Evolutionary conservation across 2,113 vertebrate species (phyloP), one percentile per base, ranked within the genome.

Genomic region (Haliaeetus leucogaster): DNA sequence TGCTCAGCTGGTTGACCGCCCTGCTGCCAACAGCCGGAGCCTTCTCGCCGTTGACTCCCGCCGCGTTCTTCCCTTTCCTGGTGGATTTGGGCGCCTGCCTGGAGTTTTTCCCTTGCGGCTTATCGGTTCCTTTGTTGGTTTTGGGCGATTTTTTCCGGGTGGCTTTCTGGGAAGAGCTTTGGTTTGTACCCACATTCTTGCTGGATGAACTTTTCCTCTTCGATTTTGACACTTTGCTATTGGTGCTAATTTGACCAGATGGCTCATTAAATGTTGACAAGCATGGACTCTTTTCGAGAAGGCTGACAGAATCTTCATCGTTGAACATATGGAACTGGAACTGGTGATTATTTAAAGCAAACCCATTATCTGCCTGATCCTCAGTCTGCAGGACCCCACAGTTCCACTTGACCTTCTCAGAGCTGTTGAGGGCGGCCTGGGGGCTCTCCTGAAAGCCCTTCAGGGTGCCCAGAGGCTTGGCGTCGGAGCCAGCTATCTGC

Each of bases 311-410:
- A 97, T 99, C 99, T 91, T 99, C 99, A 95, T 99, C 98, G 47
- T 99, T 99, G 97, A 99, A 99, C 98, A 98, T 99, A 98, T 99
- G 99, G 96, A 99, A 98, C 90, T 99, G 99, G 98, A 99, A 99
- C 92, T 99, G 99, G 83, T 99, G 98, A 96, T 98, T 99, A 98
- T 99, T 99, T 96, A 99, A 98, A 89, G 98, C 96, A 97, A 99
- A 99, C 76, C 98, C 97, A 97, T 98, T 98, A 97, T 98, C 98
- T 62, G 98, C 97, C 97, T 99, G 99, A 83, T 99, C 98, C 62
- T 98, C 98, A 6, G 94, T 97, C 97, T 99, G 98, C 96, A 99
- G 98, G 89, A 98, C 97, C 55, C 98, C 98, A 96, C 99, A 99
- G 98, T 99, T 98, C 99, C 99, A 99, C 90, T 99, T 99, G 95